These are phyloP conservation scores for Pandemis heparana DNA, from an alignment of 2,888 invertebrate genomes.

Conservation along the genomic window DNA sequence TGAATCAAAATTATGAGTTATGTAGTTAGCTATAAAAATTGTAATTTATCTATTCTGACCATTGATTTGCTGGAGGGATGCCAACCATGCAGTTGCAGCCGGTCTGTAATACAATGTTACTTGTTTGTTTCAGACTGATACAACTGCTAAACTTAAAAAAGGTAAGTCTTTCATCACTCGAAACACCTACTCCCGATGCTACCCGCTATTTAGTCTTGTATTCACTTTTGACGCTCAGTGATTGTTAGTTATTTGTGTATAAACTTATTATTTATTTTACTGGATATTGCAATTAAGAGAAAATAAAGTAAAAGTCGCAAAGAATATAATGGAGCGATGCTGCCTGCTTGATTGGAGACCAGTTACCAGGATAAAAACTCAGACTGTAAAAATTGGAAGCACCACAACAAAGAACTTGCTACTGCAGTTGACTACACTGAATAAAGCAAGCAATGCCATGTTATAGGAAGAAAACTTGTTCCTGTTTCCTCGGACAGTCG, in stretches of 20 bases:
- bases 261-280: slow-evolving; percentile 29
- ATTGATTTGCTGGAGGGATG: slow-evolving; percentile 52
- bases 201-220: slow-evolving; percentile 12
- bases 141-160: slow-evolving; percentile 82
- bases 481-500: slow-evolving; percentile 24
- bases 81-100: slow-evolving; percentile 42
- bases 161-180: slow-evolving; percentile 74
- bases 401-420: slow-evolving; percentile 45
- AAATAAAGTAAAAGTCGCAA: slow-evolving; percentile 31
- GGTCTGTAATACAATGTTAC: slow-evolving; percentile 48
- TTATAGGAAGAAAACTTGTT: slow-evolving; percentile 49
- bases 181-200: not conserved
- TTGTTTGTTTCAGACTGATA: slow-evolving; percentile 82
- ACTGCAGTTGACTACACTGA: slow-evolving; percentile 45
- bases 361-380: slow-evolving; percentile 48
- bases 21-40: slow-evolving; percentile 11
- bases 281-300: slow-evolving; percentile 26
- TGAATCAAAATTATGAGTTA: slow-evolving; percentile 6
- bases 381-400: slow-evolving; percentile 45
- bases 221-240: slow-evolving; percentile 23
- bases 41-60: slow-evolving; percentile 45
- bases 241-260: slow-evolving; percentile 35
- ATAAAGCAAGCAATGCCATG: slow-evolving; percentile 44
- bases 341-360: slow-evolving; percentile 49
- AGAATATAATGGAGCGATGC: slow-evolving; percentile 44